Conservation (phyloP, 2,888 invertebrate genomes). For the Troglohyphantes excavatus region DNA sequence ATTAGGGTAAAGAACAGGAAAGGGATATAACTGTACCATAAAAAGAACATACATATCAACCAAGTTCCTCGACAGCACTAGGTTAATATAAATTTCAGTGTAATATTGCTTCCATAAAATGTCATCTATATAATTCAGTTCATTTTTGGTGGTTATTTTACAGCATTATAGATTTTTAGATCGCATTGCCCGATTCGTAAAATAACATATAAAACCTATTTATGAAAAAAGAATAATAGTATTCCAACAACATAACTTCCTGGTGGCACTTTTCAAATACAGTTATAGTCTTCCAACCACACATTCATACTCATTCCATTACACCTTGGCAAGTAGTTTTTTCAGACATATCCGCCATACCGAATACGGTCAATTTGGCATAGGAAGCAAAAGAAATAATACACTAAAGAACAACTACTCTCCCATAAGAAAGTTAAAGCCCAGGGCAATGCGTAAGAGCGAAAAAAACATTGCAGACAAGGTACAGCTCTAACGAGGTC, state of each 20-base stretch:
- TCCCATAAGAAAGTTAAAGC: conserved; percentile 58
- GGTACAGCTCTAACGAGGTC: conserved; percentile 59
- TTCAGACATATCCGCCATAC: conserved; percentile 57
- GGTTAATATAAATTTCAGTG: too few species aligned
- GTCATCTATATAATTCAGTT: too few species aligned
- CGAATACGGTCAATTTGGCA: conserved; percentile 64
- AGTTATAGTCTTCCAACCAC: conserved; percentile 40
- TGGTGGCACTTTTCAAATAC: conserved; percentile 37
- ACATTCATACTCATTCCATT: conserved; percentile 48
- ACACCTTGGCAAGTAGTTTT: conserved; percentile 52
- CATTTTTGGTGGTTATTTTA: too few species aligned
- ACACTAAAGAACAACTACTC: conserved; percentile 65
- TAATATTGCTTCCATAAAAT: too few species aligned
- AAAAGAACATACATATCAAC: too few species aligned
- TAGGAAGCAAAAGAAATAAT: conserved; percentile 57
- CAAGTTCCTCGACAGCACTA: too few species aligned
- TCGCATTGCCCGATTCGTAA: too few species aligned
- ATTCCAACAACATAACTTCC: conserved; percentile 11
- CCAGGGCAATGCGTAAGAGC: conserved; percentile 16
- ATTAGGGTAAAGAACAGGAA: too few species aligned
- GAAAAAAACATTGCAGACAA: conserved; percentile 46
- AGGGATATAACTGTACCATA: too few species aligned
- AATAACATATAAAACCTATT: neutral
- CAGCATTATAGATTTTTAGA: too few species aligned
- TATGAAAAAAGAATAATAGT: neutral